phyloP scores from a whole-genome alignment of 2,888 invertebrate species.

The Lasiommata megera region DNA sequence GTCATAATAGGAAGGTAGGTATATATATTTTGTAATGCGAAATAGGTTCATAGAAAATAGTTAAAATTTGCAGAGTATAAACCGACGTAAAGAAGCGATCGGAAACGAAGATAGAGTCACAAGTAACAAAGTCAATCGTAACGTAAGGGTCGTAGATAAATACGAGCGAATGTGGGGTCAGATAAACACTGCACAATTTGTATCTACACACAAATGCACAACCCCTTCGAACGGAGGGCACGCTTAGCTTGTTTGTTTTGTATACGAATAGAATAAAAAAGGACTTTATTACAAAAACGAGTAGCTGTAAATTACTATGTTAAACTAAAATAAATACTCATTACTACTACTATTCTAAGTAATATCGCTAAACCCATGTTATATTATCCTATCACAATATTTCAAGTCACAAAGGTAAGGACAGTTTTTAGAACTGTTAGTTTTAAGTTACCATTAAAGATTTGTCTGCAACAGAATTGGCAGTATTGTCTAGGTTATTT shows the following conservation, averaged over 20 bases:
- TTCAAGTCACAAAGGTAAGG: no score
- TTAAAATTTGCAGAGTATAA: not conserved
- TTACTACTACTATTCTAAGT: no score
- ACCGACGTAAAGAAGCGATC: not conserved
- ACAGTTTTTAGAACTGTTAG: no score
- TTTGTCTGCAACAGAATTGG: no score
- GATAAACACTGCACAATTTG: constrained; percentile 78
- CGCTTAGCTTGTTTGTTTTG: not conserved
- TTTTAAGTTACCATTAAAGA: no score
- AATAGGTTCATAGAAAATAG: not conserved
- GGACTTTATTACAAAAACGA: no score
- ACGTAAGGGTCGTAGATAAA: constrained; percentile 72
- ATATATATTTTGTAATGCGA: not conserved
- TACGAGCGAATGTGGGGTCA: constrained; percentile 55
- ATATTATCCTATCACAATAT: no score
- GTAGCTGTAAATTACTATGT: no score
- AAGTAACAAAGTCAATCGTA: constrained; percentile 29
- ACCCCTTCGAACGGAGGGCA: constrained; percentile 37
- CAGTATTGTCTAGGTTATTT: no score
- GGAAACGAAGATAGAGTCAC: constrained; percentile 10
- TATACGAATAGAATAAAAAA: not conserved
- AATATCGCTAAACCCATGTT: no score
- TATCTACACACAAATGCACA: constrained; percentile 70
- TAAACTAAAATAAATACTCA: no score
- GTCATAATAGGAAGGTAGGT: no score